Conservation (phyloP, 1,140 invertebrate genomes). For the Drosophila quadrilineata region DNA sequence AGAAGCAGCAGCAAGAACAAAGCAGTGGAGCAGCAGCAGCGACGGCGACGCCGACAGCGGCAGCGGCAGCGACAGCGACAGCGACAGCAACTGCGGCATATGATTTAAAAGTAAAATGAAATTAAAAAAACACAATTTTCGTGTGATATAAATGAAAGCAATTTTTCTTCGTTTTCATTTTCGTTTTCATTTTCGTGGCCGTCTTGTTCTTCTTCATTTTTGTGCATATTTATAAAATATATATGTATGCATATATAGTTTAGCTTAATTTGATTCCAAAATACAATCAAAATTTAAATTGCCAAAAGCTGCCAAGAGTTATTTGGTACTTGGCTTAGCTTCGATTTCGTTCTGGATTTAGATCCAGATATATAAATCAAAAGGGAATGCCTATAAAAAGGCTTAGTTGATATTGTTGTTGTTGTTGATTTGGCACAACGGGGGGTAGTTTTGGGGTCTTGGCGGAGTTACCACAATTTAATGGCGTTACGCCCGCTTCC, state of each 20-base stretch:
- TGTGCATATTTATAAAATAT: conserved; percentile 19
- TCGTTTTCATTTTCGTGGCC: conserved; percentile 1
- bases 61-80: conserved; percentile 34
- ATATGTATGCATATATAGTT: conserved; percentile 12
- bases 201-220: not conserved
- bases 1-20: conserved; percentile 35
- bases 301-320: not conserved
- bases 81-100: conserved; percentile 38
- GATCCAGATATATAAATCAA: conserved; percentile 44
- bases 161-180: conserved; percentile 19
- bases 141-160: conserved; percentile 33
- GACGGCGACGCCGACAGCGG: conserved; percentile 30
- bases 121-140: conserved; percentile 59
- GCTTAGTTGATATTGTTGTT: no score
- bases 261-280: conserved; percentile 17
- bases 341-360: conserved; percentile 16
- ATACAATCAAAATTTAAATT: conserved; percentile 35
- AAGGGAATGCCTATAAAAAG: conserved; percentile 38
- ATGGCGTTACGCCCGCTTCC: conserved; percentile 71
- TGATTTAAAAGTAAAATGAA: conserved; percentile 78
- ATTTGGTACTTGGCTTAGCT: conserved; percentile 48
- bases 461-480: conserved; percentile 40
- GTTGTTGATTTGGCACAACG: conserved; percentile 30
- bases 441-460: not conserved
- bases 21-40: conserved; percentile 36